Evolutionary conservation across 2,113 vertebrate species (phyloP).

Genomic region (Calyptomena viridis): DNA sequence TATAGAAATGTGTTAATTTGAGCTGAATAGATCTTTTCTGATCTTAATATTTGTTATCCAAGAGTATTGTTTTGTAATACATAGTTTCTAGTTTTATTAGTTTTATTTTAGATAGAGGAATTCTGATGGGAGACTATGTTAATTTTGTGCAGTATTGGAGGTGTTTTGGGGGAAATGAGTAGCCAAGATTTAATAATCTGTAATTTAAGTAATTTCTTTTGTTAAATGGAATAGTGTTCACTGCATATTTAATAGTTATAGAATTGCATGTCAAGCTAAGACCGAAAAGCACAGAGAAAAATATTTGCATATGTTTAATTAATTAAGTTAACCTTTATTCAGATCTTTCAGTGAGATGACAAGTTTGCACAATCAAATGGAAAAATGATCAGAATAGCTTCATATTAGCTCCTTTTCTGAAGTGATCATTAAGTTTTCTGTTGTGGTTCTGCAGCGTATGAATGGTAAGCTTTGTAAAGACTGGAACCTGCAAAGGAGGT

Average conservation of each 20-base stretch:
- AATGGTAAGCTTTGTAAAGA: slow-evolving; percentile 27
- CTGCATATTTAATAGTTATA: not conserved
- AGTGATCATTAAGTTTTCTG: not conserved
- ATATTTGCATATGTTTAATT: not conserved
- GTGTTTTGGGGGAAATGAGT: not conserved
- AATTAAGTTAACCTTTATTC: not conserved
- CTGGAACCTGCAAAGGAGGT: slow-evolving; percentile 56
- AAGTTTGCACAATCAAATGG: not conserved
- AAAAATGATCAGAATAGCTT: not conserved
- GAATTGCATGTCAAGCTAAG: not conserved
- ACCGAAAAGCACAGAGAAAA: not conserved
- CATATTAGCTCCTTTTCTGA: not conserved
- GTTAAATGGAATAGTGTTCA: not conserved
- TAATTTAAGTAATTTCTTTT: not conserved
- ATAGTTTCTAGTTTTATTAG: slow-evolving; percentile 33
- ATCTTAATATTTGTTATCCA: slow-evolving; percentile 4
- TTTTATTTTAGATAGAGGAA: not conserved
- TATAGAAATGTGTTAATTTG: slow-evolving; percentile 58
- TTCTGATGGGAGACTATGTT: not conserved
- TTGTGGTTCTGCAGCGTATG: not conserved
- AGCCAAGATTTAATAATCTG: not conserved
- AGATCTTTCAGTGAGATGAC: not conserved
- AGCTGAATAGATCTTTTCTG: slow-evolving; percentile 11
- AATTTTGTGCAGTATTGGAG: not conserved
- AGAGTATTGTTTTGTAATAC: slow-evolving; percentile 25